Percentiles rank a stretch among this genome's conserved stretches.
Evolutionary conservation across 2,888 invertebrate genomes (phyloP).

Genomic region (Galerucella nymphaeae): DNA sequence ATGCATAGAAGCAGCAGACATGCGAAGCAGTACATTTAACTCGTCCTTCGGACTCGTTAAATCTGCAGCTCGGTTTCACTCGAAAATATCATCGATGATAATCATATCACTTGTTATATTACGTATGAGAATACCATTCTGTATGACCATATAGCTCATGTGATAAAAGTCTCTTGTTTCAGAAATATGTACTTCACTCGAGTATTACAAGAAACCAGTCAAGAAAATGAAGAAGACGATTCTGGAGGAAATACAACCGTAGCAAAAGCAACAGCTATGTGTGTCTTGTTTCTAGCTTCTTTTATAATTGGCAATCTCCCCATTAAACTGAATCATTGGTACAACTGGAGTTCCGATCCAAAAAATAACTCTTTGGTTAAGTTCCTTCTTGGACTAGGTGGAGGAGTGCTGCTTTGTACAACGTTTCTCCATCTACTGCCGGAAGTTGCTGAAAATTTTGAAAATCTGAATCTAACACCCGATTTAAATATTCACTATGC

Average conservation of each 20-base stretch:
- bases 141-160: too few species aligned
- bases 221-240: slow-evolving; percentile 16
- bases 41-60: too few species aligned
- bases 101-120: too few species aligned
- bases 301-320: slow-evolving; percentile 81
- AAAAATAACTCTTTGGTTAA: slow-evolving; percentile 69
- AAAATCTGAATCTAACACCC: slow-evolving; percentile 69
- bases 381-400: slow-evolving; percentile 79
- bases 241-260: slow-evolving; percentile 54
- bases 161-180: background rate
- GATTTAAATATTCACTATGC: slow-evolving; percentile 73
- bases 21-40: too few species aligned
- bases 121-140: too few species aligned
- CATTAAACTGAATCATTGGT: slow-evolving; percentile 74
- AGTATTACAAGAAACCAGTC: background rate
- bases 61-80: too few species aligned
- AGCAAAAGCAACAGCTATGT: slow-evolving; percentile 84
- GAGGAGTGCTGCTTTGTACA: slow-evolving; percentile 85
- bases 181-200: background rate
- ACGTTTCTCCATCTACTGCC: slow-evolving; percentile 85
- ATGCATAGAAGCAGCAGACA: too few species aligned
- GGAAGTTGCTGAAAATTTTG: slow-evolving; percentile 78
- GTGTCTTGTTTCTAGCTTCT: slow-evolving; percentile 79
- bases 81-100: too few species aligned
- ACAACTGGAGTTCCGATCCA: slow-evolving; percentile 66